These are phyloP conservation scores for Polietes domitor DNA, from an alignment of 2,888 invertebrate genomes.

Conservation along the genomic window DNA sequence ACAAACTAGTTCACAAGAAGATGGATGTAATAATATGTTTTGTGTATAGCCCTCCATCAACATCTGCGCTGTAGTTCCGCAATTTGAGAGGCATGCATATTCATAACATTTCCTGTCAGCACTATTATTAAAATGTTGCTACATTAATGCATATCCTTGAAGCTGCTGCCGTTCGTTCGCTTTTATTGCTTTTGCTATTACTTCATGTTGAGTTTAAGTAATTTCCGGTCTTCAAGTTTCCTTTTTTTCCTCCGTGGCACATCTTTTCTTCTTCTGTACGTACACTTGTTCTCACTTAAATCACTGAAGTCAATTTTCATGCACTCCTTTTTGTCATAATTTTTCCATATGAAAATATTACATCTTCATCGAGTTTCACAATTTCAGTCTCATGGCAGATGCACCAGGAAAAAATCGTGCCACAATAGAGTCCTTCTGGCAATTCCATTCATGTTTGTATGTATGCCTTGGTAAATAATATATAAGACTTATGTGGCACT, in stretches of 20 bases:
- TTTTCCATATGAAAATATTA: slow-evolving; percentile 40
- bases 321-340: slow-evolving; percentile 31
- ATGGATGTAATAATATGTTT: neutral
- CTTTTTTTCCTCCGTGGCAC: neutral
- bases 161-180: slow-evolving; percentile 12
- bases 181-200: neutral
- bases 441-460: neutral
- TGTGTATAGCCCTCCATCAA: neutral
- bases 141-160: slow-evolving; percentile 64
- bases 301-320: slow-evolving; percentile 29
- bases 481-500: slow-evolving; percentile 28
- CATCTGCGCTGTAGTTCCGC: neutral
- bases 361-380: slow-evolving; percentile 14
- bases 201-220: slow-evolving; percentile 61
- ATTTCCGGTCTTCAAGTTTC: slow-evolving; percentile 50
- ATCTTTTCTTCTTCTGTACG: neutral
- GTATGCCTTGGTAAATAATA: slow-evolving; percentile 6
- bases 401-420: neutral
- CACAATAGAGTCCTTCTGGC: neutral
- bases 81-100: slow-evolving; percentile 52
- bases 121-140: slow-evolving; percentile 64
- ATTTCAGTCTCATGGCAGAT: neutral
- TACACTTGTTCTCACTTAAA: slow-evolving; percentile 12
- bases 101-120: slow-evolving; percentile 63
- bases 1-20: neutral